A percentile compares a stretch with the other conserved stretches of the same genome.
Conservation (phyloP, 1,140 invertebrate species). For the Ceratina calcarata region DNA sequence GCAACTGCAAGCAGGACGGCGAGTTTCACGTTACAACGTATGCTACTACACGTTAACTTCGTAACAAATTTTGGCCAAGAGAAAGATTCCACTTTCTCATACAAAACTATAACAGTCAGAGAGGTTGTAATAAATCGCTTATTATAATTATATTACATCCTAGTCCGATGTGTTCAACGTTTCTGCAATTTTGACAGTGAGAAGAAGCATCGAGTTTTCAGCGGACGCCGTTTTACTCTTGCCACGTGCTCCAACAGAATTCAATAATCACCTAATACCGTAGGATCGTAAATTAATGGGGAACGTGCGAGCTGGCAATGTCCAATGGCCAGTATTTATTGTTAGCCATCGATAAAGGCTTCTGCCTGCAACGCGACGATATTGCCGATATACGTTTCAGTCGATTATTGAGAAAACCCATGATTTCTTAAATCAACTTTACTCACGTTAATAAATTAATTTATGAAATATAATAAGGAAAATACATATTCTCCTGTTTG, state of each 20-base stretch:
- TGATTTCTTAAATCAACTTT: background rate
- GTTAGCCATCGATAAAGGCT: constrained; percentile 66
- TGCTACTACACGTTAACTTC: no score
- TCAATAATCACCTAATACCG: constrained; percentile 68
- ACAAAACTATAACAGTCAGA: no score
- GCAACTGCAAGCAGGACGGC: background rate
- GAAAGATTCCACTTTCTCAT: no score
- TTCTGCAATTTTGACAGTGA: background rate
- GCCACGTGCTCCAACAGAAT: constrained; percentile 37
- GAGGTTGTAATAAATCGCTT: no score
- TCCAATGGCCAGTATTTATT: constrained; percentile 62
- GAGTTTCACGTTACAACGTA: background rate
- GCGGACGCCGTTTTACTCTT: constrained; percentile 26
- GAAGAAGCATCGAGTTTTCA: background rate
- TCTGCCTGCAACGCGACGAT: constrained; percentile 45
- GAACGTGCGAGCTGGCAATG: constrained; percentile 53
- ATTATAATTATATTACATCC: no score
- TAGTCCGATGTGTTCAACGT: background rate
- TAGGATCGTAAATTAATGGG: constrained; percentile 65
- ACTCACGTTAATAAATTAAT: no score
- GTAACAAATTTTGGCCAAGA: no score
- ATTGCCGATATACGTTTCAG: constrained; percentile 65
- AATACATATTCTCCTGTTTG: no score
- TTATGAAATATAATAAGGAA: no score
- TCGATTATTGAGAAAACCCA: constrained; percentile 61